phyloP scores from a whole-genome alignment of 2,797 vertebrate genomes.

The Eutrigla gurnardus region DNA sequence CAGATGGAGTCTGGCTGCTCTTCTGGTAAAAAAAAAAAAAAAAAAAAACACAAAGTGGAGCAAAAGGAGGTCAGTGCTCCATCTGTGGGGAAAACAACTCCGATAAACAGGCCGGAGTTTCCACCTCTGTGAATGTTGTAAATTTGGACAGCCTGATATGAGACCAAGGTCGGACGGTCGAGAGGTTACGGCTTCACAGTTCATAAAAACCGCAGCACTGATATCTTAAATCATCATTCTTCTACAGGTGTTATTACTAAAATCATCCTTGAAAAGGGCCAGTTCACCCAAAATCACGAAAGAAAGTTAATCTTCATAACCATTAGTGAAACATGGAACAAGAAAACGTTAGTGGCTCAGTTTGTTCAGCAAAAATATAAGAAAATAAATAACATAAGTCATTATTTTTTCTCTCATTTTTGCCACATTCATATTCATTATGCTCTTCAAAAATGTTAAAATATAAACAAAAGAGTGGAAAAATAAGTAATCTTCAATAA shows the following conservation, averaged over 20 bases:
- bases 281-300: too few species aligned
- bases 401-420: too few species aligned
- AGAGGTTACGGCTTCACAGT: neutral
- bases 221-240: neutral
- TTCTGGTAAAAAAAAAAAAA: slow-evolving; percentile 13
- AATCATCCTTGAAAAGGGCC: too few species aligned
- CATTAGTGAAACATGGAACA: too few species aligned
- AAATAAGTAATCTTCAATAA: too few species aligned
- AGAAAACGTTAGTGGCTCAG: too few species aligned
- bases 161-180: slow-evolving; percentile 52
- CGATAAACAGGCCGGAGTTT: slow-evolving; percentile 49
- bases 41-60: neutral
- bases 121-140: slow-evolving; percentile 9
- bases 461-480: too few species aligned
- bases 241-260: neutral
- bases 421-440: too few species aligned
- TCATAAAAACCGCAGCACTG: neutral
- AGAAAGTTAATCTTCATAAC: too few species aligned
- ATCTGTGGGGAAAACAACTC: slow-evolving; percentile 43
- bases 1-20: neutral
- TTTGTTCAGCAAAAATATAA: too few species aligned
- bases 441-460: too few species aligned
- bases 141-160: slow-evolving; percentile 59
- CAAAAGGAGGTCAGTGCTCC: slow-evolving; percentile 60
- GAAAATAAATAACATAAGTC: too few species aligned